A percentile compares a stretch with the other conserved stretches of the same genome.
phyloP scores from a whole-genome alignment of 1,140 invertebrate genomes.

The Sycophaga agraensis region DNA sequence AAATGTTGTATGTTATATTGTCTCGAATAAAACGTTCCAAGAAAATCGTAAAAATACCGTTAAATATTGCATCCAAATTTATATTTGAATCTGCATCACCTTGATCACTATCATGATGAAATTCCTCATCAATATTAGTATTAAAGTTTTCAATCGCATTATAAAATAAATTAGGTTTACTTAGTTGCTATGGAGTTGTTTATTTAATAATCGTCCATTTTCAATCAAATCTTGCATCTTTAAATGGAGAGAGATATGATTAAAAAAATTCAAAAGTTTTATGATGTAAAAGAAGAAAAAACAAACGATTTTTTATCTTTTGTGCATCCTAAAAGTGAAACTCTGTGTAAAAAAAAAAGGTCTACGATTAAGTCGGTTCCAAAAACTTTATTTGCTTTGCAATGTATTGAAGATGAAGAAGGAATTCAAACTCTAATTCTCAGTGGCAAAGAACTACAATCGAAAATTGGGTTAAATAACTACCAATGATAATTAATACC shows the following conservation, averaged over 20 bases:
- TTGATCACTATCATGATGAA: no score
- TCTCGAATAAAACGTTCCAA: no score
- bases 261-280: no score
- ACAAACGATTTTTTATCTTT: background rate
- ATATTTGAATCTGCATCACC: no score
- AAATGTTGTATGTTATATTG: background rate
- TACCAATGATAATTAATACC: background rate
- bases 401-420: constrained; percentile 50
- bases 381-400: constrained; percentile 40
- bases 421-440: constrained; percentile 45
- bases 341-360: background rate
- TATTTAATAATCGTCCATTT: background rate
- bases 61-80: constrained; percentile 41
- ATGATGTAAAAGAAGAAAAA: no score
- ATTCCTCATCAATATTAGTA: no score
- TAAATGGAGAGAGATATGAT: no score
- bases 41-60: constrained; percentile 32
- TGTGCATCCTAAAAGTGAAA: background rate
- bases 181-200: constrained; percentile 24
- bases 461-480: constrained; percentile 34
- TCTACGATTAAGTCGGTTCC: no score
- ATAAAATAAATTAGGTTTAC: no score
- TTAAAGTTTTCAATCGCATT: no score
- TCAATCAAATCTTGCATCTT: no score
- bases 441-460: constrained; percentile 43